phyloP scores from a whole-genome alignment of 2,113 vertebrate species.

The Calyptomena viridis region DNA sequence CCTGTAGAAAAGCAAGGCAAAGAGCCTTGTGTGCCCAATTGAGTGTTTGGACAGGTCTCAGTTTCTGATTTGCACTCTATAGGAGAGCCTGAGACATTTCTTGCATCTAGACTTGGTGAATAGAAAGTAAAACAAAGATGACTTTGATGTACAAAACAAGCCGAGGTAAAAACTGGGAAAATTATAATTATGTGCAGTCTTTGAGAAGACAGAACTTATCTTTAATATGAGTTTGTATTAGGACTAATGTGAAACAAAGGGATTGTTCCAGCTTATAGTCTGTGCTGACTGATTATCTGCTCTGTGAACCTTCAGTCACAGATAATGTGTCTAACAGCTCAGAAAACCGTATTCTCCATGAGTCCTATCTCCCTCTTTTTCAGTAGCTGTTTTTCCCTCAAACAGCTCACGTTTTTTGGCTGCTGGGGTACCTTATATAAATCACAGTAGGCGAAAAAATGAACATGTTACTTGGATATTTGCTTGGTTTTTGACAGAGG shows the following conservation, averaged over 20 bases:
- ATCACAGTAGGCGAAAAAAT: not conserved
- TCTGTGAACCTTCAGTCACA: not conserved
- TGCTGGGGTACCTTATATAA: not conserved
- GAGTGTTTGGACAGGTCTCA: no score
- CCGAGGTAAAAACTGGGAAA: not conserved
- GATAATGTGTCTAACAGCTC: not conserved
- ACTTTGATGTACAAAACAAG: not conserved
- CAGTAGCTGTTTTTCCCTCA: not conserved
- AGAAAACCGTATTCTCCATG: not conserved
- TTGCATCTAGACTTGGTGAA: not conserved
- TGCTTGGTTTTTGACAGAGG: not conserved
- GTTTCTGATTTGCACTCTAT: not conserved
- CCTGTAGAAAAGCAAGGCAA: not conserved
- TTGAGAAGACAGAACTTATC: not conserved
- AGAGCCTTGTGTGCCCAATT: not conserved
- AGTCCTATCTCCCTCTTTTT: not conserved
- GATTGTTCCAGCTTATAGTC: not conserved
- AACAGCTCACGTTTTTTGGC: not conserved
- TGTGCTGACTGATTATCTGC: not conserved
- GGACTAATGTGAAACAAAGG: conserved; percentile 5
- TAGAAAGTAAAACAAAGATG: not conserved
- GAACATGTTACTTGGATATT: not conserved
- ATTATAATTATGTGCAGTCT: not conserved
- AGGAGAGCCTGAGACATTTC: not conserved
- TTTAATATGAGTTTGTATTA: not conserved